phyloP scores from a whole-genome alignment of 2,797 vertebrate species.

The Lerista edwardsae region DNA sequence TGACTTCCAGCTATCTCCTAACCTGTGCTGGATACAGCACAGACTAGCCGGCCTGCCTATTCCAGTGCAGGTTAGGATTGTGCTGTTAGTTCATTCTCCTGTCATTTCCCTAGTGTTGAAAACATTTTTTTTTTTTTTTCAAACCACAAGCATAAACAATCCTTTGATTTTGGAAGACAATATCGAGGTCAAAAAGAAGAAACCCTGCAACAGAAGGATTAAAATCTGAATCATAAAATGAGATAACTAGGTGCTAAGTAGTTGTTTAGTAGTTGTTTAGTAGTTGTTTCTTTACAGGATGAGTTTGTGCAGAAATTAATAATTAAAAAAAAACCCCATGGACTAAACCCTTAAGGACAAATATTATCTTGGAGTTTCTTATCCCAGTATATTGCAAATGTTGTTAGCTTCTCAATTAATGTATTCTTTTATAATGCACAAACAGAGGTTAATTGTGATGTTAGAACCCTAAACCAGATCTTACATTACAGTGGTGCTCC shows the following conservation, averaged over 20 bases:
- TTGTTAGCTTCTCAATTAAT: neutral
- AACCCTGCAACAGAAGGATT: neutral
- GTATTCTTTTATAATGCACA: neutral
- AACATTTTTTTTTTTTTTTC: neutral
- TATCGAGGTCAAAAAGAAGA: neutral
- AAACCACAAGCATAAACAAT: neutral
- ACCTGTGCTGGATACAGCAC: no score
- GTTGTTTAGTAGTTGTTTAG: neutral
- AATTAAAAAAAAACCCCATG: neutral
- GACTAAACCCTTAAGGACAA: neutral
- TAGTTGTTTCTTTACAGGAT: neutral
- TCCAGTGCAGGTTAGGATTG: no score
- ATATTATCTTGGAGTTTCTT: neutral
- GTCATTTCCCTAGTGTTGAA: neutral
- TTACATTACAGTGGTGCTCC: neutral
- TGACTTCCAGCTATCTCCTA: no score
- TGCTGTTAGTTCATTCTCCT: neutral
- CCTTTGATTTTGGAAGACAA: neutral
- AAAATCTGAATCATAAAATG: neutral
- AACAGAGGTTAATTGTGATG: neutral
- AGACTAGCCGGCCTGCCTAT: no score
- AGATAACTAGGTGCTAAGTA: neutral
- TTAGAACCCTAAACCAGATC: neutral
- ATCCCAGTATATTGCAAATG: neutral
- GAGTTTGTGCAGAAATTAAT: neutral